These are phyloP conservation scores for Limnephilus auricula DNA, from an alignment of 2,888 invertebrate genomes.

Conservation along the genomic window DNA sequence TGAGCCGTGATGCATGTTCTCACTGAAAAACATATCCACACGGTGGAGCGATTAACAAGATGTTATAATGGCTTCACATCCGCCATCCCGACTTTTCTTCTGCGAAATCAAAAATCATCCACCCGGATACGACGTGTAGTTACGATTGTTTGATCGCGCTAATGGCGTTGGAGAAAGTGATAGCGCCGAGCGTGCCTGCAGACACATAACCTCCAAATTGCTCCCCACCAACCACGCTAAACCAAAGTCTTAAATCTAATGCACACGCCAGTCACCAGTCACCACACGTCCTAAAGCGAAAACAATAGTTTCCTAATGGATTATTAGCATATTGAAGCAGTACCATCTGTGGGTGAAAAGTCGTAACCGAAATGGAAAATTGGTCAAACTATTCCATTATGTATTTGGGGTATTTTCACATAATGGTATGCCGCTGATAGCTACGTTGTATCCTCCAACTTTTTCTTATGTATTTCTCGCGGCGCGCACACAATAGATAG, in stretches of 20 bases:
- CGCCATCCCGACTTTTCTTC: not conserved
- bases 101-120: not conserved
- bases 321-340: slow-evolving; percentile 1
- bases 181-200: not conserved
- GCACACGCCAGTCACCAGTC: not conserved
- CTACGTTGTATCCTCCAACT: too few relatives aligned
- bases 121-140: not conserved
- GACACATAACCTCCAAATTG: slow-evolving; percentile 40
- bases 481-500: too few relatives aligned
- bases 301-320: not conserved
- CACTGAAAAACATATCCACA: not conserved
- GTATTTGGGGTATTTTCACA: not conserved
- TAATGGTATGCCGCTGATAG: not conserved
- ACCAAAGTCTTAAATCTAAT: not conserved
- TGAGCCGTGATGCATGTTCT: not conserved
- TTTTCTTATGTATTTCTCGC: too few relatives aligned
- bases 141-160: slow-evolving; percentile 19
- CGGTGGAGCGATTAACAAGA: not conserved
- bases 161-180: slow-evolving; percentile 37
- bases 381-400: slow-evolving; percentile 2
- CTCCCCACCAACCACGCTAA: not conserved
- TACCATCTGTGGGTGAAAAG: slow-evolving; percentile 9
- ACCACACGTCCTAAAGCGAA: not conserved
- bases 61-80: not conserved
- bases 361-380: not conserved